A percentile compares a stretch with the other conserved stretches of the same genome.
Conservation (phyloP, 2,888 invertebrate species). For the Agonopterix heracliana region DNA sequence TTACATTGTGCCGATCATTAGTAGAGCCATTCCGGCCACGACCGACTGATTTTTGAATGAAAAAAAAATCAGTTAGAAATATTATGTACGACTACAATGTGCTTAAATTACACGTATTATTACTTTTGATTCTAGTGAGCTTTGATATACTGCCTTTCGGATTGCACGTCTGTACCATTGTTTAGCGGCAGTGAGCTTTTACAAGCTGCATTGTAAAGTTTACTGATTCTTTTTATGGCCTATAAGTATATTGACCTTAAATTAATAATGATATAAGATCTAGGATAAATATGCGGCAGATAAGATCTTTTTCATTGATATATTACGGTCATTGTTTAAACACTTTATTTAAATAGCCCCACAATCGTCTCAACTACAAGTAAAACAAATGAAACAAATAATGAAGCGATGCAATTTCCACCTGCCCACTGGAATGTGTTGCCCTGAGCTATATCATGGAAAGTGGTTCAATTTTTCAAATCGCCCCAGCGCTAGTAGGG, state of each 20-base stretch:
- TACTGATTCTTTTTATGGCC: slow-evolving; percentile 6
- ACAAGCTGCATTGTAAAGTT: slow-evolving; percentile 11
- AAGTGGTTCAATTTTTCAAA: slow-evolving; percentile 61
- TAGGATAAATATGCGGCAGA: no score
- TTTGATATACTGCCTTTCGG: slow-evolving; percentile 35
- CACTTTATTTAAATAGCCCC: slow-evolving; percentile 36
- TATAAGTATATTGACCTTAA: neutral
- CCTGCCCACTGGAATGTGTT: slow-evolving; percentile 47
- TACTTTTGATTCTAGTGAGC: slow-evolving; percentile 32
- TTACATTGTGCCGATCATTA: slow-evolving; percentile 47
- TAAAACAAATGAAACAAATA: slow-evolving; percentile 37
- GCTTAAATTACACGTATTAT: slow-evolving; percentile 50
- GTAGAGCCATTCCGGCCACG: slow-evolving; percentile 48
- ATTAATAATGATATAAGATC: no score
- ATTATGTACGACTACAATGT: slow-evolving; percentile 34
- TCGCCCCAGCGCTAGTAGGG: slow-evolving; percentile 16
- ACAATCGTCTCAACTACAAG: slow-evolving; percentile 34
- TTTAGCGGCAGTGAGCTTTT: slow-evolving; percentile 26
- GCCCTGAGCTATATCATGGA: slow-evolving; percentile 46
- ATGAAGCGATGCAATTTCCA: slow-evolving; percentile 49
- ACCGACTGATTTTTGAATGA: slow-evolving; percentile 36
- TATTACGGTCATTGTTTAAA: slow-evolving; percentile 20
- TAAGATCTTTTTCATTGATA: slow-evolving; percentile 7
- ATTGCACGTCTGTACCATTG: slow-evolving; percentile 39
- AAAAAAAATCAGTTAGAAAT: slow-evolving; percentile 35